These are phyloP conservation scores for Corythornis madagascariensis DNA, from an alignment of 2,113 vertebrate genomes.

Conservation along the genomic window DNA sequence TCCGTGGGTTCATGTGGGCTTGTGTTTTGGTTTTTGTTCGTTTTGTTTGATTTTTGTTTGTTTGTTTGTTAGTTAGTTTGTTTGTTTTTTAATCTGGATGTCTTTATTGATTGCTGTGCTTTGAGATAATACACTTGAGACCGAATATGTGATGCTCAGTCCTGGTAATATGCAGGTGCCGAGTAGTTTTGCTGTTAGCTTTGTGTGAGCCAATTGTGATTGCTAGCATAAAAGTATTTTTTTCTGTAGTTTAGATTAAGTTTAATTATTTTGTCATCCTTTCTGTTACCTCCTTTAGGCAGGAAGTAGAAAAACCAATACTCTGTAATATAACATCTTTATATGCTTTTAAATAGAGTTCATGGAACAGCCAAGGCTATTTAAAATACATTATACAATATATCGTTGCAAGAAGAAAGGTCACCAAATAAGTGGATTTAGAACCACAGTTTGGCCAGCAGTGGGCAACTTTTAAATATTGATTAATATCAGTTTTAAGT, in stretches of 20 bases:
- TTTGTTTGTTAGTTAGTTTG: background rate
- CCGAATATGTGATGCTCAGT: accelerated
- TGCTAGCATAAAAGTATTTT: background rate
- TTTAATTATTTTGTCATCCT: background rate
- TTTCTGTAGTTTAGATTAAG: background rate
- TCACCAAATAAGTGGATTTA: background rate
- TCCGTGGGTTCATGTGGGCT: background rate
- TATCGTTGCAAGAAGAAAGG: background rate
- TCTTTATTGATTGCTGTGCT: background rate
- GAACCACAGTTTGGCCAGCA: background rate
- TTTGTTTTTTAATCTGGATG: background rate
- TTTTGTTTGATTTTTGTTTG: too few species aligned
- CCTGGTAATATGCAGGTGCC: background rate
- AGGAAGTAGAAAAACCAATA: background rate
- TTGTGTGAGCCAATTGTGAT: background rate
- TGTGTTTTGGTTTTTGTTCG: too few species aligned
- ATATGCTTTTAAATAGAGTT: background rate
- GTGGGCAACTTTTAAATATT: background rate
- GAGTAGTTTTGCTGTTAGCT: background rate
- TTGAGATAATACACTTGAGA: accelerated
- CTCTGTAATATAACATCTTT: background rate
- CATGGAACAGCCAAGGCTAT: background rate
- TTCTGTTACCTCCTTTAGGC: background rate
- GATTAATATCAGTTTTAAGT: background rate
- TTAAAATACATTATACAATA: background rate